Evolutionary conservation across 1,140 invertebrate genomes (phyloP), one percentile per base, ranked within the genome.

Genomic region (Plutomurus gul): DNA sequence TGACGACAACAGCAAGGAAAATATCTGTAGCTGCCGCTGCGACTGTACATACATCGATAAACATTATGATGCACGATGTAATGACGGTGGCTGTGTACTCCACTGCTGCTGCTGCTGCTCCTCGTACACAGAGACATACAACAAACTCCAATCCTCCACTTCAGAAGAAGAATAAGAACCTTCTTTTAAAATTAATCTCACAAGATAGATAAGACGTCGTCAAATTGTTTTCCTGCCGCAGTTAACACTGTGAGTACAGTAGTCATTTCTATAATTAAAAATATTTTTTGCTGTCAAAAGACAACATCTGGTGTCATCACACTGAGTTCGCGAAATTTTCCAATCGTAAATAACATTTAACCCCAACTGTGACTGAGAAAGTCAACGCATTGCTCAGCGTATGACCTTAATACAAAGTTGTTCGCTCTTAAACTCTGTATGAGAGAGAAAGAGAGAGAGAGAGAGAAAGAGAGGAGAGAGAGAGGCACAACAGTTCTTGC

Each of bases 271-370:
- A 33, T 65, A 65, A 65, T 65, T 65, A 65, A 65, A 65, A 65
- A 65, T 27, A 65, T 65, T 65, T 65, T 60, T 65, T 65, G n/a
- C 56, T 65, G 27, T n/a, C 27, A 65, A 3, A 4, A 65, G 13
- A 65, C 56, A 65, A 65, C 56, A 65, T 65, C 27, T 65, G 56
- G 25, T 65, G 27, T 65, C 56, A 65, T 65, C 56, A 16, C 56
- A 65, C 30, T 33, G 25, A 65, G 56, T 65, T 65, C 27, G 30
- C 56, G 36, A 27, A 27, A 65, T 33, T 65, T 65, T 65, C 56
- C 27, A 65, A 65, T 65, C 56, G 27, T 65, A 65, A 27, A 33
- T 65, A 65, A 33, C 56, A 65, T 65, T 65, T 65, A 65, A 65
- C 56, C 27, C 27, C 56, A 33, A 27, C 56, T 65, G 27, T 33